Evolutionary conservation across 2,888 invertebrate species (phyloP).

Genomic region (Eupsilia transversa): DNA sequence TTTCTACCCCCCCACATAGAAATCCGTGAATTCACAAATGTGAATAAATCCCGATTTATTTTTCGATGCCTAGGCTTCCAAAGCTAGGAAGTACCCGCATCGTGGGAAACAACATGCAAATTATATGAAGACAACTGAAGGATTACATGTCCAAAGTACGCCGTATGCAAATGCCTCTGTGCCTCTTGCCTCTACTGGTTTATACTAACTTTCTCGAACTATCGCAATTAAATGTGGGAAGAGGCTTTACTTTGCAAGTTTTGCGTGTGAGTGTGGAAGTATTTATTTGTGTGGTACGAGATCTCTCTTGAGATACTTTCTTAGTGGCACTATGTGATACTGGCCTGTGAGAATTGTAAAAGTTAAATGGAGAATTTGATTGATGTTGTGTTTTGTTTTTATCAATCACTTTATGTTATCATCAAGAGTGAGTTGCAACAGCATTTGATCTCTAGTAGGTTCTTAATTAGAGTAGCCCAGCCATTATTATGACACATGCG

Average conservation of each 20-base stretch:
- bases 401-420: background rate
- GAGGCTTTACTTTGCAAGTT: conserved; percentile 38
- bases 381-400: background rate
- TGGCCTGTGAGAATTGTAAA: background rate
- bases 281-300: conserved; percentile 11
- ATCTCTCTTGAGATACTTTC: conserved; percentile 8
- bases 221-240: conserved; percentile 57
- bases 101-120: conserved; percentile 33
- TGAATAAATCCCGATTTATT: conserved; percentile 14
- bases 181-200: conserved; percentile 26
- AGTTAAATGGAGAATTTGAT: background rate
- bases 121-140: conserved; percentile 41
- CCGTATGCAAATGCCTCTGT: conserved; percentile 38
- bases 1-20: background rate
- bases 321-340: background rate
- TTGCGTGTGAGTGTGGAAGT: conserved; percentile 3
- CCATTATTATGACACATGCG: too few relatives aligned
- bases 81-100: background rate
- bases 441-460: too few relatives aligned
- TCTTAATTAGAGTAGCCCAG: too few relatives aligned
- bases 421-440: background rate
- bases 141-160: conserved; percentile 23
- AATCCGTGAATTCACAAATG: background rate
- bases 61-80: conserved; percentile 12
- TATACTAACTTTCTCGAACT: conserved; percentile 53